phyloP scores from a whole-genome alignment of 2,113 vertebrate species.

The Pterophyllum scalare region DNA sequence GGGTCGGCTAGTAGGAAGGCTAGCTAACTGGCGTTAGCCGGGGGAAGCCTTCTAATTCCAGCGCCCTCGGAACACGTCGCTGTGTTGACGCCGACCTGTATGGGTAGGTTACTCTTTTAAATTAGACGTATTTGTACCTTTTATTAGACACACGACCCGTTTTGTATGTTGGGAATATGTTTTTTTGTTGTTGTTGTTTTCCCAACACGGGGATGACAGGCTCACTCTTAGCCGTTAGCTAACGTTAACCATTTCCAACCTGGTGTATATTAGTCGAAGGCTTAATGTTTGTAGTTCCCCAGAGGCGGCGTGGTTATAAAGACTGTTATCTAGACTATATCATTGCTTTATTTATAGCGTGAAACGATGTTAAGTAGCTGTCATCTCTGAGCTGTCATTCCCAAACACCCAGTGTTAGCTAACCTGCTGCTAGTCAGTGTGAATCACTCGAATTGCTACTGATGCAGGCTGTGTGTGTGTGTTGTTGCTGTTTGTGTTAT shows the following conservation, averaged over 20 bases:
- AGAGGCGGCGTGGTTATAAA: neutral
- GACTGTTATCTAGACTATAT: neutral
- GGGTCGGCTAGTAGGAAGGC: constrained; percentile 39
- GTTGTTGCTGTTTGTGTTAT: constrained; percentile 30
- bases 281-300: neutral
- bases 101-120: constrained; percentile 1
- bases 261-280: neutral
- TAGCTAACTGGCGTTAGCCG: constrained; percentile 50
- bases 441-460: constrained; percentile 7
- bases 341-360: neutral
- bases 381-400: constrained; percentile 43
- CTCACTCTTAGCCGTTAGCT: constrained; percentile 49
- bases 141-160: neutral
- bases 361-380: neutral
- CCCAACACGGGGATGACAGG: neutral
- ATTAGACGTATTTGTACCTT: accelerated
- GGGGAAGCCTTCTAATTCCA: neutral
- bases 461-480: neutral
- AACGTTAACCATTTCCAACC: neutral
- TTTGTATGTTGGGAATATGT: neutral
- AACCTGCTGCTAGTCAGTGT: constrained; percentile 20
- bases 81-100: neutral
- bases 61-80: constrained; percentile 1
- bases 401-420: constrained; percentile 31
- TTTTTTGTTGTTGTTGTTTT: neutral